A percentile compares a stretch with the other conserved stretches of the same genome.
Evolutionary conservation across 2,797 vertebrate genomes (phyloP).

Genomic region (Tenualosa ilisha): DNA sequence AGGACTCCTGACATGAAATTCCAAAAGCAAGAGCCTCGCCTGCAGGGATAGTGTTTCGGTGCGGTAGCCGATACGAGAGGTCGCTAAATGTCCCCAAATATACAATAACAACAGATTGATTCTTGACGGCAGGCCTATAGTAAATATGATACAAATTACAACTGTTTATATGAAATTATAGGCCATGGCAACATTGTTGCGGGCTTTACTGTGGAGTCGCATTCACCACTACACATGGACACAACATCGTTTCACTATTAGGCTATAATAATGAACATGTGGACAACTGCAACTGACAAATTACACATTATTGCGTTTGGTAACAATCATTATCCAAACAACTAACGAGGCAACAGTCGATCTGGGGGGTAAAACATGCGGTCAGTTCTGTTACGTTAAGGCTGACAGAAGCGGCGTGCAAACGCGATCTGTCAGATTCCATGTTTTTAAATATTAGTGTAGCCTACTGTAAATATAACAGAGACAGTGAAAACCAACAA

Average conservation of each 20-base stretch:
- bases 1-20: background rate
- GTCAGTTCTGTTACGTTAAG: conserved; percentile 29
- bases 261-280: conserved; percentile 1
- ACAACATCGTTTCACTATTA: background rate
- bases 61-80: background rate
- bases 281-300: background rate
- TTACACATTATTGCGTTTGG: background rate
- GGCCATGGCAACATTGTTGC: background rate
- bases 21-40: background rate
- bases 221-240: background rate
- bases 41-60: background rate
- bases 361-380: conserved; percentile 5
- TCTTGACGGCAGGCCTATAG: background rate
- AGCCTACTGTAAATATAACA: background rate
- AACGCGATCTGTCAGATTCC: conserved; percentile 15
- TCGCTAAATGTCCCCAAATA: background rate
- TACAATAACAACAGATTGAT: background rate
- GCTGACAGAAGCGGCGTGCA: background rate
- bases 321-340: background rate
- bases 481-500: background rate
- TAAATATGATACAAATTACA: background rate
- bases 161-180: background rate
- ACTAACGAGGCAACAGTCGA: background rate
- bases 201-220: background rate
- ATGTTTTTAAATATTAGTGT: background rate